A percentile compares a stretch with the other conserved stretches of the same genome.
Evolutionary conservation across 2,797 vertebrate genomes (phyloP).

Genomic region (Ctenopoma kingsleyae): DNA sequence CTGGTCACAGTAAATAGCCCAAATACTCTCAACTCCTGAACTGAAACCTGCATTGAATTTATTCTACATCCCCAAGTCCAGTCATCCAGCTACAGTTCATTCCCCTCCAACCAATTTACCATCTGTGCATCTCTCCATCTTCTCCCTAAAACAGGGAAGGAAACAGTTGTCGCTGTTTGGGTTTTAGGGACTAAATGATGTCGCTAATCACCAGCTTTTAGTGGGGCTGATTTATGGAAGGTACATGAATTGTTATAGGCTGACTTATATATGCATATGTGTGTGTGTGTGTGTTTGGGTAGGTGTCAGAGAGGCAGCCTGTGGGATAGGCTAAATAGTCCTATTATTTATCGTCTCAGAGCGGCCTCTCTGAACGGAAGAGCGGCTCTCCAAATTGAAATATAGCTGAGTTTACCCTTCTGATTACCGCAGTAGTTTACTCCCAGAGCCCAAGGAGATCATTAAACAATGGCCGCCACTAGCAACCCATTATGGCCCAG

Average conservation of each 20-base stretch:
- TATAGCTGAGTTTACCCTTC: slow-evolving; percentile 99
- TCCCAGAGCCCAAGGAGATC: slow-evolving; percentile 96
- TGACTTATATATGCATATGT: slow-evolving; percentile 89
- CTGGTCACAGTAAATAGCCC: slow-evolving; percentile 34
- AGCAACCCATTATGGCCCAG: slow-evolving; percentile 94
- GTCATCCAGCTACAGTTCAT: slow-evolving; percentile 87
- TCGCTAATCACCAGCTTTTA: slow-evolving; percentile 94
- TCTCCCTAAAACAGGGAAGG: slow-evolving; percentile 95
- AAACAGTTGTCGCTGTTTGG: slow-evolving; percentile 94
- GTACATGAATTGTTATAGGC: slow-evolving; percentile 95
- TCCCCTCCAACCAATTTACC: slow-evolving; percentile 89
- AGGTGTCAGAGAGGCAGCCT: slow-evolving; percentile 79
- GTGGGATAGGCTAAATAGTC: slow-evolving; percentile 98
- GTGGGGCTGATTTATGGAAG: slow-evolving; percentile 94
- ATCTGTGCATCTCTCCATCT: slow-evolving; percentile 88
- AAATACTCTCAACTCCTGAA: slow-evolving; percentile 43
- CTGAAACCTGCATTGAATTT: slow-evolving; percentile 67
- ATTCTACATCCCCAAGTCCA: slow-evolving; percentile 66
- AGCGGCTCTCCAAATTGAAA: slow-evolving; percentile 99
- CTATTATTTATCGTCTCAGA: slow-evolving; percentile 99
- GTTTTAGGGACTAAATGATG: slow-evolving; percentile 94
- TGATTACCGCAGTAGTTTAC: slow-evolving; percentile 98
- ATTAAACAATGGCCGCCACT: slow-evolving; percentile 93
- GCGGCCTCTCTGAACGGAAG: slow-evolving; percentile 99
- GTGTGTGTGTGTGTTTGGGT: slow-evolving; percentile 93